Evolutionary conservation across 2,888 invertebrate genomes (phyloP).

Genomic region (Callyntrura sp.): DNA sequence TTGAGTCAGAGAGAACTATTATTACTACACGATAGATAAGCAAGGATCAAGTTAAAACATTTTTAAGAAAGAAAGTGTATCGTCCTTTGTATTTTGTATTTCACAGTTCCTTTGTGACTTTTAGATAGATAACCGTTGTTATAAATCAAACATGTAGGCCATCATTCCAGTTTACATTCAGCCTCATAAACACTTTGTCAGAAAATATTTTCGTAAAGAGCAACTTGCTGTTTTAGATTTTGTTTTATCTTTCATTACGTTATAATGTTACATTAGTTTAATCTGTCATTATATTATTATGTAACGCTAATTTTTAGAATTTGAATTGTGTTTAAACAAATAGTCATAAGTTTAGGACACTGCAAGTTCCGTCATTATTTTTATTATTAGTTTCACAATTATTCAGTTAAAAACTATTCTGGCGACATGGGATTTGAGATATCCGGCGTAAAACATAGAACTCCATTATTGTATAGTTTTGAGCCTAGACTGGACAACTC

Average conservation of each 20-base stretch:
- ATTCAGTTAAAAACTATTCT: conserved; percentile 20
- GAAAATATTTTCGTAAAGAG: background rate
- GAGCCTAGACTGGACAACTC: conserved; percentile 63
- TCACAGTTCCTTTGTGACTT: too few relatives aligned
- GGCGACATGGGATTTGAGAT: conserved; percentile 72
- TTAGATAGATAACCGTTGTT: too few relatives aligned
- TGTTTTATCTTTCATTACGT: background rate
- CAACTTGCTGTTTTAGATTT: background rate
- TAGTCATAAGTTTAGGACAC: background rate
- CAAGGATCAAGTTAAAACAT: background rate
- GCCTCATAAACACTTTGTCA: background rate
- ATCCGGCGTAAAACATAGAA: conserved; percentile 22
- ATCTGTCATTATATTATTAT: background rate
- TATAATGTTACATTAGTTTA: too few relatives aligned
- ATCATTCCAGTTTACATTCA: background rate
- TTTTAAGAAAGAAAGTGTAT: background rate
- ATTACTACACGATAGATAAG: too few relatives aligned
- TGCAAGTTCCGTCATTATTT: background rate
- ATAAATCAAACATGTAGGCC: background rate
- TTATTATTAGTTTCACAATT: conserved; percentile 56
- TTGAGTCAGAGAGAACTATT: too few relatives aligned
- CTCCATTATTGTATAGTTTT: conserved; percentile 41
- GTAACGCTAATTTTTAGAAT: background rate
- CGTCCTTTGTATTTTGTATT: too few relatives aligned
- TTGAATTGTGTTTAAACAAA: background rate